These are phyloP conservation scores for Pangasius larnaudii DNA, from an alignment of 2,797 vertebrate genomes.

Conservation along the genomic window DNA sequence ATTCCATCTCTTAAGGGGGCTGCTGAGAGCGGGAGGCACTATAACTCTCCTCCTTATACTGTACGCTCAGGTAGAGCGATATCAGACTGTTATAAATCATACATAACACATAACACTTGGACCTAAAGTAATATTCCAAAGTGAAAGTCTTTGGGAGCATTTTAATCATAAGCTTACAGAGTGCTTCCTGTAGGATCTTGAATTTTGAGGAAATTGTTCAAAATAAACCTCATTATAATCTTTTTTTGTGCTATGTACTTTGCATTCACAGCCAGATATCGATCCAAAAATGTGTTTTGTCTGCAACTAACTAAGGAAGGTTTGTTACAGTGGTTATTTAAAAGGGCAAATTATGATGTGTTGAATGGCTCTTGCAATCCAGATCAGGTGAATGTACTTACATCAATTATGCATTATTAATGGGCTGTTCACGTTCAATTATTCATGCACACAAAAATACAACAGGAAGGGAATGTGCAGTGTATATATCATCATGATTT, in stretches of 20 bases:
- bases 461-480: conserved; percentile 49
- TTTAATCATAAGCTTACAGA: background rate
- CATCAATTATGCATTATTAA: conserved; percentile 78
- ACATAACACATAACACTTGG: conserved; percentile 4
- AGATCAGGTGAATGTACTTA: conserved; percentile 42
- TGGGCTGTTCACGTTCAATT: conserved; percentile 71
- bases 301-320: background rate
- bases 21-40: conserved; percentile 15
- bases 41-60: conserved; percentile 20
- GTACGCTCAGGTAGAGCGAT: conserved; percentile 24
- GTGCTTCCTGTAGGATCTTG: background rate
- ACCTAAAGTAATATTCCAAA: conserved; percentile 15
- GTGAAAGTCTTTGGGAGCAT: background rate
- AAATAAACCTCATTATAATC: background rate
- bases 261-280: background rate
- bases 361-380: conserved; percentile 17
- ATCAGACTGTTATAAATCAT: conserved; percentile 33
- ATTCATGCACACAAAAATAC: conserved; percentile 71
- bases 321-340: background rate
- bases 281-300: background rate
- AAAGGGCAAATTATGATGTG: conserved; percentile 13
- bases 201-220: background rate
- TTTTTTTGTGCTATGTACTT: background rate
- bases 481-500: conserved; percentile 34
- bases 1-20: conserved; percentile 74